Percentiles rank a stretch among this genome's conserved stretches.
Evolutionary conservation across 2,797 vertebrate genomes (phyloP).

Genomic region (Onychomys torridus): DNA sequence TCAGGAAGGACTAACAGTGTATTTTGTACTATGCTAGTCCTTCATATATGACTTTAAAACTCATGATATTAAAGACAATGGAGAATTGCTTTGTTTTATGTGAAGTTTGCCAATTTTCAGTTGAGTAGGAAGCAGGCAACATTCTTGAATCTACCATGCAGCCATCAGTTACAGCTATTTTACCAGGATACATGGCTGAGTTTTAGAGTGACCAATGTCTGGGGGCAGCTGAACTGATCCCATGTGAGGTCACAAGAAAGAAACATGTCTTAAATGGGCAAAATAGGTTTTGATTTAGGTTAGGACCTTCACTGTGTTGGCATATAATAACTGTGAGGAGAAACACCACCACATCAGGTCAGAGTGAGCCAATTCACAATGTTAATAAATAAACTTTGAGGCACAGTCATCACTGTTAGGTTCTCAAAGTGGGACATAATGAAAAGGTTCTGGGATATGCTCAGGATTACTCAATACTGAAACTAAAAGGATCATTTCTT

Average conservation of each 20-base stretch:
- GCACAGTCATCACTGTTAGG: conserved; percentile 21
- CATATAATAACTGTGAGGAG: not conserved
- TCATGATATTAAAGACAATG: conserved; percentile 48
- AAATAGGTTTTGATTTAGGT: conserved; percentile 58
- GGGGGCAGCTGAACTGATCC: conserved; percentile 11
- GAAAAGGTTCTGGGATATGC: conserved; percentile 45
- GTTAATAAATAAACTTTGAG: conserved; percentile 51
- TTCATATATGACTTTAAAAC: conserved; percentile 51
- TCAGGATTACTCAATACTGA: conserved; percentile 35
- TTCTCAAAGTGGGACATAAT: conserved; percentile 54
- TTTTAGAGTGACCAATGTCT: conserved; percentile 31
- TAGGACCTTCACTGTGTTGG: not conserved
- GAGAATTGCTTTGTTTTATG: conserved; percentile 41
- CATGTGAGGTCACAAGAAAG: not conserved
- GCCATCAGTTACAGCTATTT: conserved; percentile 28
- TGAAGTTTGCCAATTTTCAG: conserved; percentile 53
- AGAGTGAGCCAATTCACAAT: conserved; percentile 44
- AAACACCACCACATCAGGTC: not conserved
- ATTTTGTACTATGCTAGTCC: not conserved
- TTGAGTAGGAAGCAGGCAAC: not conserved
- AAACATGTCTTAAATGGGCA: not conserved
- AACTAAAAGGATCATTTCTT: conserved; percentile 42
- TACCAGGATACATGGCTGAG: not conserved
- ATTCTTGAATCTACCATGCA: not conserved
- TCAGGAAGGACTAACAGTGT: conserved; percentile 53